Evolutionary conservation across 1,140 invertebrate species (phyloP).

Genomic region (Halesus radiatus): DNA sequence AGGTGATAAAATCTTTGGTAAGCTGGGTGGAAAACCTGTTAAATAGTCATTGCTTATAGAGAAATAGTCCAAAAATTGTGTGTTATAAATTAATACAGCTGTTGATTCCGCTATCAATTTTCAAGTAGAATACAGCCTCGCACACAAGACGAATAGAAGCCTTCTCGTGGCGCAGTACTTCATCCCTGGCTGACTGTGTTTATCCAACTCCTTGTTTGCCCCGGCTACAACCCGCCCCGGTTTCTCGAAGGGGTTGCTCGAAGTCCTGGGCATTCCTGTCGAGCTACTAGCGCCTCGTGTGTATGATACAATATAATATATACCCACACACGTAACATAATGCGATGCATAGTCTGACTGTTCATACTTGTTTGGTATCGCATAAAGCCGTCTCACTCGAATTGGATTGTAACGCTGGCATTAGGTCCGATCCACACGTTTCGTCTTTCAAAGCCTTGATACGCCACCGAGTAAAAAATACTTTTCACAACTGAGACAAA

Average conservation of each 20-base stretch:
- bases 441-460: not conserved
- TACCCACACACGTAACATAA: not conserved
- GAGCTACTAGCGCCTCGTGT: not conserved
- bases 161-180: not conserved
- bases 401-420: slow-evolving; percentile 33
- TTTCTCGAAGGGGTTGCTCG: not conserved
- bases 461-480: not conserved
- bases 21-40: too few relatives aligned
- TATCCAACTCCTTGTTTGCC: not conserved
- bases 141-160: too few relatives aligned
- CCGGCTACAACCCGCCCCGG: not conserved
- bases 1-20: too few relatives aligned
- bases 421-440: slow-evolving; percentile 22
- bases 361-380: slow-evolving; percentile 10
- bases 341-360: not conserved
- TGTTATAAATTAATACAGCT: too few relatives aligned
- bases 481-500: not conserved
- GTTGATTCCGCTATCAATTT: too few relatives aligned
- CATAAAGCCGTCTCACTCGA: slow-evolving; percentile 27
- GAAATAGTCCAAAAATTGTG: too few relatives aligned
- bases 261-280: not conserved
- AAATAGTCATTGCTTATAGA: too few relatives aligned
- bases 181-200: not conserved
- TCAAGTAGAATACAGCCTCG: too few relatives aligned
- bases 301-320: not conserved